Conservation (phyloP, 2,797 vertebrate genomes). For the Alca torda region DNA sequence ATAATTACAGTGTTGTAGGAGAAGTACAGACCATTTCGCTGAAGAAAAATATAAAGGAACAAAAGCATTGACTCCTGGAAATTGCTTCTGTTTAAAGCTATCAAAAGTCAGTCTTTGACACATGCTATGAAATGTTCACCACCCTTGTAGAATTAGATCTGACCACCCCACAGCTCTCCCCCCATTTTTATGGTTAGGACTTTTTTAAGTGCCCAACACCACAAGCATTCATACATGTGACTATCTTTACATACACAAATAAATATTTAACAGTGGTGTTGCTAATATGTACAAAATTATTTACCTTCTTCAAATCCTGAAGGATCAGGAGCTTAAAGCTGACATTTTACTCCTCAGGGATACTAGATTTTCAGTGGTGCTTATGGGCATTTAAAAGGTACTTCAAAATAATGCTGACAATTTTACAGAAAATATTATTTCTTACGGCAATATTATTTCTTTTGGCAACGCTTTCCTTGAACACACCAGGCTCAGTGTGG, state of each 20-base stretch:
- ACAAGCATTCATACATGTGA: neutral
- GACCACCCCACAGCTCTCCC: accelerated
- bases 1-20: neutral
- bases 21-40: neutral
- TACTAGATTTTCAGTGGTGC: neutral
- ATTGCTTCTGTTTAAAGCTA: neutral
- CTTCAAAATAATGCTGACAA: neutral
- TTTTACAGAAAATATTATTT: neutral
- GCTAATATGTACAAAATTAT: neutral
- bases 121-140: neutral
- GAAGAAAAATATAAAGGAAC: neutral
- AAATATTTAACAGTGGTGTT: neutral
- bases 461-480: neutral
- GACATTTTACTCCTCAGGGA: neutral
- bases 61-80: neutral
- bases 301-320: neutral
- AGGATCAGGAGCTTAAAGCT: neutral
- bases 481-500: neutral
- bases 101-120: neutral
- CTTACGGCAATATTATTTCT: neutral
- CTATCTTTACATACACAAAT: neutral
- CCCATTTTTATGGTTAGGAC: neutral
- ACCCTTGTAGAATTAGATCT: neutral
- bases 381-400: neutral
- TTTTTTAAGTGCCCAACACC: neutral